phyloP scores from a whole-genome alignment of 2,113 vertebrate species.

The Clupea harengus region DNA sequence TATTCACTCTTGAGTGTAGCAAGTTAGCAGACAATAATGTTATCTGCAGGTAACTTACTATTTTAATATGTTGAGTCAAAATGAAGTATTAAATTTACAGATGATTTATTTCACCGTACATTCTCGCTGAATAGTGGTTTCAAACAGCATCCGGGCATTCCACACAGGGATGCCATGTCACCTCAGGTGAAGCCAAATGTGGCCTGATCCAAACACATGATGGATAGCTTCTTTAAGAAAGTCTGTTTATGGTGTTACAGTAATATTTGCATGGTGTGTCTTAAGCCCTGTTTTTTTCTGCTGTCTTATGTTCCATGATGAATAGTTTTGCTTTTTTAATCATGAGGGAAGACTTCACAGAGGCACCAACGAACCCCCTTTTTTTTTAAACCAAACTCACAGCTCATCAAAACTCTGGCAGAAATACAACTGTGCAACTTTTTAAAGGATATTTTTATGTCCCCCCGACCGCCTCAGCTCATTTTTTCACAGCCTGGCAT shows the following conservation, averaged over 20 bases:
- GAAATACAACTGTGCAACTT: not conserved
- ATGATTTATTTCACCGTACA: not conserved
- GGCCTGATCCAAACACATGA: not conserved
- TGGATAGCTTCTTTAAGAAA: not conserved
- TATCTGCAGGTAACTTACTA: not conserved
- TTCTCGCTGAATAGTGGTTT: not conserved
- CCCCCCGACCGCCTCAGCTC: too few species aligned
- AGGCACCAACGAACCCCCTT: not conserved
- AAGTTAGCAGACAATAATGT: not conserved
- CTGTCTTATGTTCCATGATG: not conserved
- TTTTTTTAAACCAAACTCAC: not conserved
- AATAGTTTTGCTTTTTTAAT: not conserved
- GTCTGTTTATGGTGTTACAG: not conserved
- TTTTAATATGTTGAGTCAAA: not conserved
- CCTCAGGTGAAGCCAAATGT: not conserved
- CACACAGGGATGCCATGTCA: not conserved
- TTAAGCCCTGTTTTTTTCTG: not conserved
- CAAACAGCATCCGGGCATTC: not conserved
- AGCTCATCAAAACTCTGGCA: not conserved
- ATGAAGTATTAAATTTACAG: not conserved
- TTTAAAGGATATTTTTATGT: not conserved
- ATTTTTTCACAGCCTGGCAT: not conserved
- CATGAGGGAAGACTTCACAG: not conserved
- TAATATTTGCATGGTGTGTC: not conserved
- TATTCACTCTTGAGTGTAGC: not conserved